Base-by-base conservation (phyloP, 2,797 vertebrate genomes). In the Champsocephalus esox region DNA sequence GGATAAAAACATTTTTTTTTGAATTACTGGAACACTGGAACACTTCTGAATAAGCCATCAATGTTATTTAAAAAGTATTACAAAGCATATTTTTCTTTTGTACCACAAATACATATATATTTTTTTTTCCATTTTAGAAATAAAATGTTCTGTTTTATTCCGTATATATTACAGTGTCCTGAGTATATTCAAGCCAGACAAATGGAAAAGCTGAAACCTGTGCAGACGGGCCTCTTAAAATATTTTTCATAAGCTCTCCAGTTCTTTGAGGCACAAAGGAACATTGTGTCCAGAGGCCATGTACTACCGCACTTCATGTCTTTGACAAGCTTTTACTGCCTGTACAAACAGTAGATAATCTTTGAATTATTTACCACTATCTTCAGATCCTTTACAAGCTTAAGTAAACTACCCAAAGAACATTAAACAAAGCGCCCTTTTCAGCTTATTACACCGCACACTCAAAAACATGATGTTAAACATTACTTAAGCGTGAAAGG, bases 341-440 rank as follows among this genome's bases (percentile, higher is more conserved):
- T 56, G 13, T 56, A 38, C n/a, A 80, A 68, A 59, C 48, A 61
- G 41, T n/a, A 14, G 38, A 57, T 10, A 12, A 57, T 43, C 6
- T 6, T 73, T 89, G 51, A 89, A 88, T 91, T 79, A 89, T 89
- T 90, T 57, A 86, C 58, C 0, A n/a, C 16, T 32, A 34, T 79
- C 79, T 82, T 64, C 59, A 76, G 77, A 81, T 89, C 56, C 48
- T 87, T 81, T 70, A 49, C 63, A 78, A 74, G 70, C 63, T 59
- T 82, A 78, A 57, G 56, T 72, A 63, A 76, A 87, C 66, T 72
- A 28, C 55, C 61, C 56, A 44, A 68, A 64, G 41, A 80, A 73
- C 77, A 84, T 46, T 12, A 55, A 57, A 72, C 66, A 66, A 50
- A 49, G 28, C 45, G 71, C 50, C 50, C 48, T 78, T 66, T 77